Percentiles rank a stretch among this genome's conserved stretches.
phyloP scores from a whole-genome alignment of 2,797 vertebrate species.

The Trachops cirrhosus region DNA sequence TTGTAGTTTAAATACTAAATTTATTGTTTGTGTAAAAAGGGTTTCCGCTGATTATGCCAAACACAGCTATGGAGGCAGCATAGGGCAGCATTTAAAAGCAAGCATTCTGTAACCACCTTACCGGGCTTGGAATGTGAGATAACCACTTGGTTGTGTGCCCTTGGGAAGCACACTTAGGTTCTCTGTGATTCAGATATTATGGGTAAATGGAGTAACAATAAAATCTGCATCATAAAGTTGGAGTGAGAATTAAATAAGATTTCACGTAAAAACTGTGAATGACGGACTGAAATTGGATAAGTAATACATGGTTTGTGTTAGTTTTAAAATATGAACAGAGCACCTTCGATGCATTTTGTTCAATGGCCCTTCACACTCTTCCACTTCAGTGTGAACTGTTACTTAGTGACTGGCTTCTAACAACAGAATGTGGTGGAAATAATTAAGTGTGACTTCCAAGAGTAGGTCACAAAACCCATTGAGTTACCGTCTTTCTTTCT shows the following conservation, averaged over 20 bases:
- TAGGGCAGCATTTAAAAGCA: neutral
- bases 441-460: neutral
- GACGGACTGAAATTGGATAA: neutral
- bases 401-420: neutral
- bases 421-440: neutral
- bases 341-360: neutral
- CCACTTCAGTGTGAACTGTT: neutral
- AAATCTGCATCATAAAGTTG: neutral
- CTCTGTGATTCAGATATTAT: neutral
- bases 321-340: neutral
- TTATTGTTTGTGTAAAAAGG: neutral
- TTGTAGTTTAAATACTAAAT: neutral
- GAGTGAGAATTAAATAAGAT: neutral
- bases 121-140: neutral
- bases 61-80: neutral
- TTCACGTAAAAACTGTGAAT: neutral
- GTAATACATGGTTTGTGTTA: neutral
- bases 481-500: neutral
- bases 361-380: neutral
- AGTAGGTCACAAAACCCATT: neutral
- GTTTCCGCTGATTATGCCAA: neutral
- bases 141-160: neutral
- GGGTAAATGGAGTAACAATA: neutral
- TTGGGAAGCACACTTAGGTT: neutral
- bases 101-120: neutral